Conservation (phyloP, 92 coral and sea anemone genomes). For the Palythoa caribaeorum region DNA sequence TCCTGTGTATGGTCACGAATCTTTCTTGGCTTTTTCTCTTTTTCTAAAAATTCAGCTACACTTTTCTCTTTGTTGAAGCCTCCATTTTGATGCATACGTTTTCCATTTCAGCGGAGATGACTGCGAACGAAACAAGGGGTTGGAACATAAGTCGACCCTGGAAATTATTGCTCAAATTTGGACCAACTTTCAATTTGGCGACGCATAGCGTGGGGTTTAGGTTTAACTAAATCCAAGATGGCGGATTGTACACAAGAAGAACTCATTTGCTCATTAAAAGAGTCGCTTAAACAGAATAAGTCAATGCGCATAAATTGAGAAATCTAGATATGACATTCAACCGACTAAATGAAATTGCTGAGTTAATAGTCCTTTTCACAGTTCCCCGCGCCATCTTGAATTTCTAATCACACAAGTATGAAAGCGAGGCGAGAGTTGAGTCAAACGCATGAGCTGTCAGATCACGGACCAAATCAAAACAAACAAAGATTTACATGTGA, state of each 20-base stretch:
- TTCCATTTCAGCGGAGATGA: not conserved
- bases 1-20: not conserved
- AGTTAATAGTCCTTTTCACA: too few relatives aligned
- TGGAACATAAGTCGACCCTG: not conserved
- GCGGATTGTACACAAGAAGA: constrained; percentile 5
- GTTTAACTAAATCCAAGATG: constrained; percentile 52
- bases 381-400: too few relatives aligned
- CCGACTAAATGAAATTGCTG: too few relatives aligned
- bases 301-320: too few relatives aligned
- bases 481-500: not conserved
- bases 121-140: not conserved
- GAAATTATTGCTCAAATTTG: constrained; percentile 43
- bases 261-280: not conserved
- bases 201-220: constrained; percentile 28
- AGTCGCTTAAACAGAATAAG: not conserved
- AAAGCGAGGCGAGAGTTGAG: constrained; percentile 6
- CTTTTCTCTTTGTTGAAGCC: not conserved
- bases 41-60: not conserved
- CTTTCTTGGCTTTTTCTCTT: not conserved
- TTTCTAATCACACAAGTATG: not conserved
- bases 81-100: not conserved
- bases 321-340: too few relatives aligned
- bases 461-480: constrained; percentile 3
- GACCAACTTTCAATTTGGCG: constrained; percentile 57
- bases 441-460: too few relatives aligned